Conservation (phyloP, 1,140 invertebrate genomes). For the roundworm (Caenorhabditis elegans) region WBcel235 BX284605.5:7005001-7005500, state of each 20-base stretch:
- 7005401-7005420: slow-evolving; percentile 3
- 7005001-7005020: slow-evolving; percentile 10
- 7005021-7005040: slow-evolving; percentile 8
- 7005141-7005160: slow-evolving; percentile 12
- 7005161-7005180: slow-evolving; percentile 9
- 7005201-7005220: slow-evolving; percentile 19
- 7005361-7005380: not conserved
- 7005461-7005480: not conserved
- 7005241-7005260: slow-evolving; percentile 11
- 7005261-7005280: not conserved
- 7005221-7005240: slow-evolving; percentile 13
- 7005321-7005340: not conserved
- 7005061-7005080: not conserved
- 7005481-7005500: slow-evolving; percentile 14
- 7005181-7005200: slow-evolving; percentile 7
- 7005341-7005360: not conserved
- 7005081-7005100: slow-evolving; percentile 2
- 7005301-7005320: not conserved
- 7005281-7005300: not conserved
- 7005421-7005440: not conserved
- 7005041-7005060: not conserved
- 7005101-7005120: not conserved
- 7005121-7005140: slow-evolving; percentile 7
- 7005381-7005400: not conserved
- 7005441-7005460: slow-evolving; percentile 18